Evolutionary conservation across 2,888 invertebrate genomes (phyloP).

Genomic region (Taphrorychus bicolor): DNA sequence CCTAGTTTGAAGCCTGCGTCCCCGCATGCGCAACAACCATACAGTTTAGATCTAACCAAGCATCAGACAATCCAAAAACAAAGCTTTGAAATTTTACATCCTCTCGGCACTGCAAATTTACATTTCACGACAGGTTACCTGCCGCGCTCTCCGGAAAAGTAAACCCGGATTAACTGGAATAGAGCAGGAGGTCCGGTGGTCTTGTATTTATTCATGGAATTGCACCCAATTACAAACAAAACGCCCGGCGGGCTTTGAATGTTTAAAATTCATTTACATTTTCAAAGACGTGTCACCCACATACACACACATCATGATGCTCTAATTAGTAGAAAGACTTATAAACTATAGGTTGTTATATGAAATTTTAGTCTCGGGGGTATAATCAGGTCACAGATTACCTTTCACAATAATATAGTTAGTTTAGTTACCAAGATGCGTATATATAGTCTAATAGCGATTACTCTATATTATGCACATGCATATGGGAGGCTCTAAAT

Average conservation of each 20-base stretch:
- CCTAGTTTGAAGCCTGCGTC: no score
- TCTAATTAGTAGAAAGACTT: background rate
- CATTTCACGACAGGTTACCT: background rate
- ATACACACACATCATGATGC: background rate
- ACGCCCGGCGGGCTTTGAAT: constrained; percentile 1
- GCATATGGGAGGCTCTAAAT: background rate
- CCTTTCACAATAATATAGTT: constrained; percentile 9
- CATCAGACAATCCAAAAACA: no score
- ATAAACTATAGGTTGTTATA: no score
- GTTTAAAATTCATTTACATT: constrained; percentile 21
- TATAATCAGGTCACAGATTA: constrained; percentile 34
- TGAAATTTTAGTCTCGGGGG: no score
- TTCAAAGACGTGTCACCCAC: background rate
- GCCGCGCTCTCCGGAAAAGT: background rate
- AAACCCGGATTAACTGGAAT: background rate
- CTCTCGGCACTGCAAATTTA: no score
- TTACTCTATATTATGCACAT: background rate
- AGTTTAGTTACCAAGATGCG: constrained; percentile 1
- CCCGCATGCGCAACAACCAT: no score
- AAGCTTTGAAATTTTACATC: no score
- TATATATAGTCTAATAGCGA: background rate
- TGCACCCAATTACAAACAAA: constrained; percentile 16
- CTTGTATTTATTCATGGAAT: constrained; percentile 3
- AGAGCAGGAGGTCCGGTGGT: background rate
- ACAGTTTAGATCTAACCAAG: no score